Percentiles rank a stretch among this genome's conserved stretches.
Conservation (phyloP, 2,888 invertebrate species). For the Limenitis camilla region DNA sequence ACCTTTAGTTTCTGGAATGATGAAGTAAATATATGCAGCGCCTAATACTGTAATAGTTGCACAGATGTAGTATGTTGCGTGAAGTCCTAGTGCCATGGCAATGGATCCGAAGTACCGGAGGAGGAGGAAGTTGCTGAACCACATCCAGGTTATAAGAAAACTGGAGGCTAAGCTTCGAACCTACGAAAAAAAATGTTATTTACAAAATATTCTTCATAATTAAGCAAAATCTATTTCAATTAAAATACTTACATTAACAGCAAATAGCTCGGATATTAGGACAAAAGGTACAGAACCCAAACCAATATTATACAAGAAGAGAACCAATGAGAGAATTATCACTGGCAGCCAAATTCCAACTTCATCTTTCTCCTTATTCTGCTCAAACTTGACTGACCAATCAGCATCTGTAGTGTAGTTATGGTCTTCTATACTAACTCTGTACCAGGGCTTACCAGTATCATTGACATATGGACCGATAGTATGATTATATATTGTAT, state of each 20-base stretch:
- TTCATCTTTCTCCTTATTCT: conserved; percentile 30
- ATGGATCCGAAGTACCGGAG: conserved; percentile 61
- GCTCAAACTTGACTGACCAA: conserved; percentile 32
- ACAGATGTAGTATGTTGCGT: conserved; percentile 59
- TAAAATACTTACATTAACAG: conserved; percentile 54
- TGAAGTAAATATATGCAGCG: conserved; percentile 44
- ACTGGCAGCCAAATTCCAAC: conserved; percentile 52
- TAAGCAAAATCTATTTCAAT: background rate
- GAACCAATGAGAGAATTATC: conserved; percentile 49
- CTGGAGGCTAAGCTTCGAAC: conserved; percentile 63
- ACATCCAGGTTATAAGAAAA: conserved; percentile 63
- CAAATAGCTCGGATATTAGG: conserved; percentile 59
- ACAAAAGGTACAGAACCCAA: conserved; percentile 68
- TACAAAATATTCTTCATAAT: background rate
- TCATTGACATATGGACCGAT: conserved; percentile 19
- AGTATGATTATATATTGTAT: conserved; percentile 27
- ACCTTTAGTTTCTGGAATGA: conserved; percentile 58
- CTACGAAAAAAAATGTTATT: conserved; percentile 30
- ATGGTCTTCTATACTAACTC: conserved; percentile 30
- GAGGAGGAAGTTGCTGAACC: conserved; percentile 60
- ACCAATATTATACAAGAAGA: conserved; percentile 65
- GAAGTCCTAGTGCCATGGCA: conserved; percentile 53
- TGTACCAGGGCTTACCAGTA: conserved; percentile 29
- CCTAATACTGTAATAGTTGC: conserved; percentile 55
- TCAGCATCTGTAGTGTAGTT: conserved; percentile 30